Evolutionary conservation across 2,113 vertebrate genomes (phyloP), one percentile per base, ranked within the genome.

Genomic region (Cryptotis parvus): DNA sequence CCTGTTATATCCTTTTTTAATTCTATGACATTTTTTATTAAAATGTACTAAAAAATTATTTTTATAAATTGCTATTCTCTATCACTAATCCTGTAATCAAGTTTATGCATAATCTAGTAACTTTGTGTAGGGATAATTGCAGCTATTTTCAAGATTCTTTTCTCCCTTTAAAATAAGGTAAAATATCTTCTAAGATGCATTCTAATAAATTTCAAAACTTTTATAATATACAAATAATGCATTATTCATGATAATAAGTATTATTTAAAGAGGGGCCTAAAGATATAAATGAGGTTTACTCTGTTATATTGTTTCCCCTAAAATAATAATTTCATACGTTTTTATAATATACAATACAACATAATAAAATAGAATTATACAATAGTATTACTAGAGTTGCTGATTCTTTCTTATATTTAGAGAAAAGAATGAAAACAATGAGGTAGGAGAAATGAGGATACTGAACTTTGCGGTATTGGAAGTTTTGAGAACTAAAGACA

Each of bases 191-290:
- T 58, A 20, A 9, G 14, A 49, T 58, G 20, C 18, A 58, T 58
- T 58, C 55, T 58, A 63, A 31, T 81, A 58, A 52, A 86, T 91
- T 86, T 89, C 26, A 81, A 78, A 66, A 79, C 4, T n/a, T n/a
- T 91, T 3, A 16, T 27, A 73, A 73, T 66, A 8, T 18, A 81
- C 58, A 89, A 75, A 27, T 58, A 80, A 49, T 33, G 2, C 20
- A 22, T 58, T 24, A 24, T 58, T 58, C 2, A 58, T 66, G 52
- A 52, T 73, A 29, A 52, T 49, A 55, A 9, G 1, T 85, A 4
- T 58, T 2, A 43, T 86, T 4, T 49, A 69, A 72, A 82, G 4
- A 8, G 15, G 74, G 39, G 65, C 76, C 2, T 9, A 63, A 35
- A 22, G 52, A 24, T 29, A 52, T 91, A 77, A 41, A 1, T 0